Evolutionary conservation across 2,888 invertebrate species (phyloP).

Genomic region (Eulithis testata): DNA sequence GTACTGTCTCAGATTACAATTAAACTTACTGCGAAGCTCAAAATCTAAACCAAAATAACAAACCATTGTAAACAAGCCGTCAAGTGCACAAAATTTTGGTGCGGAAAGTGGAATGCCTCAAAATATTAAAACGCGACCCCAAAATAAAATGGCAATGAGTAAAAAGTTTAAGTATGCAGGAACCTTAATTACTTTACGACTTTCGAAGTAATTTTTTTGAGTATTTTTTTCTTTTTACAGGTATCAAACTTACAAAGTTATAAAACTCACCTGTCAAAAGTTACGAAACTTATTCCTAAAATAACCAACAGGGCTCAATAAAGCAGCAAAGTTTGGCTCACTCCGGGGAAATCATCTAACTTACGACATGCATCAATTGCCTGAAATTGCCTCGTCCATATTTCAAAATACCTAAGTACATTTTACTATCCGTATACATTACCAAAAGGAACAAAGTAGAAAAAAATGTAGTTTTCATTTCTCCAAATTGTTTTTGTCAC

Average conservation of each 20-base stretch:
- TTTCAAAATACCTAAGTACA: not conserved
- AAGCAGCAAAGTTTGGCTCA: conserved; percentile 37
- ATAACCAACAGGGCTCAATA: conserved; percentile 39
- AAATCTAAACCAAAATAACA: too few relatives aligned
- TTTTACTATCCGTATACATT: not conserved
- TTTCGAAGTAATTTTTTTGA: not conserved
- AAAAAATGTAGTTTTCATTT: too few relatives aligned
- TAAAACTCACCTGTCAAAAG: conserved; percentile 36
- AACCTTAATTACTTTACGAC: not conserved
- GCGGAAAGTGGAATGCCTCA: too few relatives aligned
- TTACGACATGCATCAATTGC: conserved; percentile 36
- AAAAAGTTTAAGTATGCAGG: too few relatives aligned
- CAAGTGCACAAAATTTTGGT: too few relatives aligned
- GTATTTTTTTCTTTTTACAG: not conserved
- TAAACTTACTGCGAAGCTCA: too few relatives aligned
- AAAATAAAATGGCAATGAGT: too few relatives aligned
- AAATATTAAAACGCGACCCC: too few relatives aligned
- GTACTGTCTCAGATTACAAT: too few relatives aligned
- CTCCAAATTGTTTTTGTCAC: too few relatives aligned
- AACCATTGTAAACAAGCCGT: too few relatives aligned
- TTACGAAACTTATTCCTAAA: conserved; percentile 34
- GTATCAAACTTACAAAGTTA: conserved; percentile 32
- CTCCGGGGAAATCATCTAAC: conserved; percentile 41
- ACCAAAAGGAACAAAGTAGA: not conserved
- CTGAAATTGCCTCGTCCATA: conserved; percentile 20